Percentiles rank a stretch among this genome's conserved stretches.
phyloP scores from a whole-genome alignment of 2,888 invertebrate genomes.

The Ctenicera cuprea region DNA sequence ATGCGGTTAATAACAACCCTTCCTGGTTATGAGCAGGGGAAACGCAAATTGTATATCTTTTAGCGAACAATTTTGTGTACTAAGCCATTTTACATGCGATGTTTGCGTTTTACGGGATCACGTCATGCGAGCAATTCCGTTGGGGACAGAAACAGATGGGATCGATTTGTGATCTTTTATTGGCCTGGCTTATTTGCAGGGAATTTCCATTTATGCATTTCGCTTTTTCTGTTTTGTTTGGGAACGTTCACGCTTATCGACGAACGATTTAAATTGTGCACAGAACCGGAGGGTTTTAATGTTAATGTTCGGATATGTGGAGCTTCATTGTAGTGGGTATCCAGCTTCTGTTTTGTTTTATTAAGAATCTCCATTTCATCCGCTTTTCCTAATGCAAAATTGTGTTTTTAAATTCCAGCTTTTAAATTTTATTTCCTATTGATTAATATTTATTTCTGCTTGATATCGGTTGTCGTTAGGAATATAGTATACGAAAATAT shows the following conservation, averaged over 20 bases:
- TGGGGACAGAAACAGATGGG: constrained; percentile 60
- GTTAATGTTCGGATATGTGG: no score
- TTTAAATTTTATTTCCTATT: no score
- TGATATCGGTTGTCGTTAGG: no score
- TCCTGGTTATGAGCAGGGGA: constrained; percentile 56
- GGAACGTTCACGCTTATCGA: neutral
- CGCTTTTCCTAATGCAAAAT: no score
- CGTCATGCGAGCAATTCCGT: constrained; percentile 56
- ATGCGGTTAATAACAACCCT: constrained; percentile 54
- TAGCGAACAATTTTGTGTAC: constrained; percentile 64
- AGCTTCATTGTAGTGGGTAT: no score
- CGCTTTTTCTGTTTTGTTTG: constrained; percentile 17
- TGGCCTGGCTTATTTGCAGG: constrained; percentile 33
- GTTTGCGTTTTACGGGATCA: constrained; percentile 66
- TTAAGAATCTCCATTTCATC: no score
- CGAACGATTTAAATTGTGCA: constrained; percentile 14
- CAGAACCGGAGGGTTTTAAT: neutral
- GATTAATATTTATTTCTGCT: no score
- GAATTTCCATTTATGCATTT: constrained; percentile 46
- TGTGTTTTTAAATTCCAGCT: no score
- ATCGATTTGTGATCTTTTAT: constrained; percentile 59
- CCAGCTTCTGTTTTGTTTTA: no score
- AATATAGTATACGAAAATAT: no score
- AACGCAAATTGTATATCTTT: constrained; percentile 63
- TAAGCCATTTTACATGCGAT: constrained; percentile 67